Percentiles rank a stretch among this genome's conserved stretches.
These are phyloP conservation scores for Discoglossus pictus DNA, from an alignment of 2,797 vertebrate species.

Conservation along the genomic window DNA sequence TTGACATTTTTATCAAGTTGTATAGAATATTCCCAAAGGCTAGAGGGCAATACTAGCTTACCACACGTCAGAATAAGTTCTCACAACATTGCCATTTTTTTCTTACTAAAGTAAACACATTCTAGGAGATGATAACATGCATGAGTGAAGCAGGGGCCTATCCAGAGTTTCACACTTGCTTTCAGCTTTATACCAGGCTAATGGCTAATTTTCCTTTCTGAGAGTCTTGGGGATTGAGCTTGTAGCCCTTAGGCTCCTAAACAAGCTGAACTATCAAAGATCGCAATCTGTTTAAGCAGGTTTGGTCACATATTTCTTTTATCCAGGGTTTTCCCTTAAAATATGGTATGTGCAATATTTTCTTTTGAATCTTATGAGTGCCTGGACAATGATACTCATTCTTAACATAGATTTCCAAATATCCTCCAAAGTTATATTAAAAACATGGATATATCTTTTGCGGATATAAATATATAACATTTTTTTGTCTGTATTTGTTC, in stretches of 20 bases:
- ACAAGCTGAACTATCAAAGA: slow-evolving; percentile 35
- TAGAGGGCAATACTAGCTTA: slow-evolving; percentile 31
- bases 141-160: slow-evolving; percentile 38
- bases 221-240: slow-evolving; percentile 34
- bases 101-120: slow-evolving; percentile 37
- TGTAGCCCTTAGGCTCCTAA: slow-evolving; percentile 38
- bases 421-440: no score
- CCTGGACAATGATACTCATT: no score
- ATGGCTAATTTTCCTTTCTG: slow-evolving; percentile 34
- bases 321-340: neutral
- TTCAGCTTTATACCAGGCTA: slow-evolving; percentile 27
- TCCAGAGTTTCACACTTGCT: slow-evolving; percentile 44
- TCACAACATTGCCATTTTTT: slow-evolving; percentile 33
- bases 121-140: slow-evolving; percentile 30
- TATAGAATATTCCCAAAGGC: slow-evolving; percentile 17
- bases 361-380: no score
- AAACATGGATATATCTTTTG: no score
- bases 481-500: no score
- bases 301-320: slow-evolving; percentile 6
- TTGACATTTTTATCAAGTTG: slow-evolving; percentile 30
- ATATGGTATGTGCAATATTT: neutral
- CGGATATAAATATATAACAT: no score
- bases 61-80: slow-evolving; percentile 42
- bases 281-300: slow-evolving; percentile 34
- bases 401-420: no score